Conservation (phyloP, 2,113 vertebrate genomes). For the Macaca nemestrina region DNA sequence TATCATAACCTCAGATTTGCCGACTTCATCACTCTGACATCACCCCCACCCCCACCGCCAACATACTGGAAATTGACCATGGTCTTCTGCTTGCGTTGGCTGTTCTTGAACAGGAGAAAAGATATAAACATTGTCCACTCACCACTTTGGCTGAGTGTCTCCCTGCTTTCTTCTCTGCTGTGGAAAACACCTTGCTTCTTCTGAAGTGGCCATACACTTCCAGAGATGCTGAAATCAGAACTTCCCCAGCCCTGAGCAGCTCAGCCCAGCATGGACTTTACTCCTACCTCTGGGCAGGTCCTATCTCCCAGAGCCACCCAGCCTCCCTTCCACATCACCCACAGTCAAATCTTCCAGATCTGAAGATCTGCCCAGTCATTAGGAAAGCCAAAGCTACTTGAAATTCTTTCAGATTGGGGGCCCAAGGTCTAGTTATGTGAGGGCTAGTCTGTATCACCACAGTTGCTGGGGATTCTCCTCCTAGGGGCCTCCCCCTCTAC, state of each 20-base stretch:
- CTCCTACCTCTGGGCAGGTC: neutral
- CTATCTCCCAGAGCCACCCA: neutral
- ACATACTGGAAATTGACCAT: neutral
- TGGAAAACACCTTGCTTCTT: conserved; percentile 30
- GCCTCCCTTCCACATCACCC: neutral
- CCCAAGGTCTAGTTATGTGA: neutral
- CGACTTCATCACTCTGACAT: neutral
- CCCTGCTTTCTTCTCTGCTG: conserved; percentile 38
- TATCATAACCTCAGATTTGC: neutral
- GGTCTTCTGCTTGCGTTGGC: neutral
- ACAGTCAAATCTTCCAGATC: neutral
- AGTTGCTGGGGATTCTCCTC: neutral
- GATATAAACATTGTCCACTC: conserved; percentile 37
- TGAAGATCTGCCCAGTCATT: neutral
- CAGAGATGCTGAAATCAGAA: conserved; percentile 20
- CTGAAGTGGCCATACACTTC: conserved; percentile 3
- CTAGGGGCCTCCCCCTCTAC: neutral
- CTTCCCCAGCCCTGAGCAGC: neutral
- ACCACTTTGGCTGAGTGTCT: neutral
- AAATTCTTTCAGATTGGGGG: neutral
- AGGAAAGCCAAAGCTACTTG: neutral
- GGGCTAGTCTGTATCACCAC: neutral
- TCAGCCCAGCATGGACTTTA: neutral
- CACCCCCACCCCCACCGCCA: neutral
- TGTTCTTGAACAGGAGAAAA: conserved; percentile 42